Percentiles rank a stretch among this genome's conserved stretches.
These are phyloP conservation scores for Machaerirhynchus nigripectus DNA, from an alignment of 2,113 vertebrate species.

Conservation along the genomic window DNA sequence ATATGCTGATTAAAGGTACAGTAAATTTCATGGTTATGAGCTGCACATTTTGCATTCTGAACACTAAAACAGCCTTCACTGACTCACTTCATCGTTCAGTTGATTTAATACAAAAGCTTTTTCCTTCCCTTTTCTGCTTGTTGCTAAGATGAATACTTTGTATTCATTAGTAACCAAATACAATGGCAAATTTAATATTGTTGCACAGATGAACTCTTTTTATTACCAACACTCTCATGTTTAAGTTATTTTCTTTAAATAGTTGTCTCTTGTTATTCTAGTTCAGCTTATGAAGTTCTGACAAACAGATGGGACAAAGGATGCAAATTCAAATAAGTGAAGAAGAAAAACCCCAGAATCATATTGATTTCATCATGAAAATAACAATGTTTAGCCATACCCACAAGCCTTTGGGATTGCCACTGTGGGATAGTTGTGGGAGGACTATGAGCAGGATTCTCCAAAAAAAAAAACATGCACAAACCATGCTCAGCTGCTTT, in stretches of 20 bases:
- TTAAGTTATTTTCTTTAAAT: constrained; percentile 71
- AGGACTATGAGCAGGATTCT: not conserved
- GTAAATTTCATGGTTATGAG: constrained; percentile 63
- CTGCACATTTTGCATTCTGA: constrained; percentile 61
- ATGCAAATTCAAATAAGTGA: not conserved
- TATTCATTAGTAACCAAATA: constrained; percentile 73
- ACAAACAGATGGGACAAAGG: not conserved
- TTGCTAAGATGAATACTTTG: constrained; percentile 64
- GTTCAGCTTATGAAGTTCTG: not conserved
- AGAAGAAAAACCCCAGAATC: not conserved
- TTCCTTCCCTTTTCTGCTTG: constrained; percentile 48
- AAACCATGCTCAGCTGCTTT: not conserved
- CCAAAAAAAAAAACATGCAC: not conserved
- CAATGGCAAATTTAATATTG: constrained; percentile 60
- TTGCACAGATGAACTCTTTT: constrained; percentile 50
- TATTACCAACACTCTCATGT: constrained; percentile 45
- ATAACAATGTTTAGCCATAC: not conserved
- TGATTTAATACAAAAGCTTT: constrained; percentile 73
- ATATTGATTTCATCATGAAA: not conserved
- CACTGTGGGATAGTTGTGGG: not conserved
- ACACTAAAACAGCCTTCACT: constrained; percentile 66
- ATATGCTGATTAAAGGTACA: constrained; percentile 64
- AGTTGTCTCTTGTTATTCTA: constrained; percentile 39
- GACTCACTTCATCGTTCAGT: constrained; percentile 67
- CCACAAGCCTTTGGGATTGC: not conserved